Percentiles rank a stretch among this genome's conserved stretches.
Evolutionary conservation across 1,140 invertebrate species (phyloP).

Genomic region (Ectropis grisescens): DNA sequence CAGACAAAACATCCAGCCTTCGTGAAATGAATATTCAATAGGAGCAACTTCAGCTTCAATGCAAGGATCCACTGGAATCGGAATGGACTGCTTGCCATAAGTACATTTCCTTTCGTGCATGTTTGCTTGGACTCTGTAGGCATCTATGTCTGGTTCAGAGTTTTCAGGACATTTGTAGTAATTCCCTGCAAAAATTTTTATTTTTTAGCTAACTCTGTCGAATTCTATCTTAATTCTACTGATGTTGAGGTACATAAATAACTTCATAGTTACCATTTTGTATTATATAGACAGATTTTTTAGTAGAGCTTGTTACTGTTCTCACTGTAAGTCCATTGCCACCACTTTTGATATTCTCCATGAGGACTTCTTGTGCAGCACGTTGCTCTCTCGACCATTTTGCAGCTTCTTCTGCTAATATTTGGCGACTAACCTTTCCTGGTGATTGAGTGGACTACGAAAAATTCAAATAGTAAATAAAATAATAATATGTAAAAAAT

Average conservation of each 20-base stretch:
- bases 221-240: too few relatives aligned
- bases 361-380: constrained; percentile 52
- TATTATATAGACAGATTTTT: constrained; percentile 51
- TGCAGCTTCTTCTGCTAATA: constrained; percentile 52
- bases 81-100: constrained; percentile 32
- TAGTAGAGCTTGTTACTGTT: constrained; percentile 33
- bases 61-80: constrained; percentile 47
- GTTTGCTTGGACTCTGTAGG: constrained; percentile 51
- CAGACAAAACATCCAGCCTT: constrained; percentile 64
- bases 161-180: constrained; percentile 49
- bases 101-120: constrained; percentile 61
- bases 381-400: constrained; percentile 59
- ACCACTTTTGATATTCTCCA: constrained; percentile 61
- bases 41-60: constrained; percentile 56
- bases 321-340: constrained; percentile 56
- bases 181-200: constrained; percentile 41
- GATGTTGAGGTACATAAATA: too few relatives aligned
- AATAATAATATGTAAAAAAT: neutral
- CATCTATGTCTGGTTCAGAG: constrained; percentile 51
- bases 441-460: constrained; percentile 48
- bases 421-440: constrained; percentile 53
- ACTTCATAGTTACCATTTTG: constrained; percentile 54
- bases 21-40: constrained; percentile 56
- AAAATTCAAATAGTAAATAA: constrained; percentile 2
- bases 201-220: too few relatives aligned